Evolutionary conservation across 2,113 vertebrate species (phyloP).

Genomic region (Aegithalos caudatus): DNA sequence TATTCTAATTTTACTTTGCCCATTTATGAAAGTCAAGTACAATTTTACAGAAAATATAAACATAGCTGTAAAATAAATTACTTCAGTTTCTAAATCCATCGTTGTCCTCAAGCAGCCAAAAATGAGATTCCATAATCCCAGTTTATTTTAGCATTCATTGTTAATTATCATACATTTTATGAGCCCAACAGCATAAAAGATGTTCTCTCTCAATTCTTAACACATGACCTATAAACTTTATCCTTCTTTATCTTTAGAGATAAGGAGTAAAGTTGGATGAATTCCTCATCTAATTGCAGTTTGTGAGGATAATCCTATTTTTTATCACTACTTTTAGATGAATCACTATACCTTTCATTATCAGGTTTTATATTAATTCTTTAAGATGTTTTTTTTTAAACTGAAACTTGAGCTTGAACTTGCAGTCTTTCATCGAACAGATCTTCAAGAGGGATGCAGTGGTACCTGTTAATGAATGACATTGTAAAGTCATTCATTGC

Average conservation of each 20-base stretch:
- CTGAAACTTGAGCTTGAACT: not conserved
- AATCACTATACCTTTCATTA: not conserved
- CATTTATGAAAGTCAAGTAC: not conserved
- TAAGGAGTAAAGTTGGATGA: not conserved
- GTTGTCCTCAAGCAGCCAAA: not conserved
- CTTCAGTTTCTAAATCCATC: not conserved
- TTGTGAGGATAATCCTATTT: not conserved
- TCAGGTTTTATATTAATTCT: not conserved
- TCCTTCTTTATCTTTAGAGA: not conserved
- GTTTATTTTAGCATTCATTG: not conserved
- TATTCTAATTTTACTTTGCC: not conserved
- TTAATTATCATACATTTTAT: not conserved
- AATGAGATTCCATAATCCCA: not conserved
- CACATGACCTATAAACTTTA: not conserved
- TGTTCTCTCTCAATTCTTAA: not conserved
- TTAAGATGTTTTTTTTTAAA: not conserved
- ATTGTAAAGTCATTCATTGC: not conserved
- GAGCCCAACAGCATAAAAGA: not conserved
- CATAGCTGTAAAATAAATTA: not conserved
- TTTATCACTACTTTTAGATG: not conserved
- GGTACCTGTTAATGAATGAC: not conserved
- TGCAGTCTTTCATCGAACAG: not conserved
- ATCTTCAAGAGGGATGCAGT: not conserved
- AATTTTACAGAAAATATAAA: constrained; percentile 12
- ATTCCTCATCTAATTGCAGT: not conserved